Base-by-base conservation (phyloP, 2,113 vertebrate species). In the Falcunculus frontatus region DNA sequence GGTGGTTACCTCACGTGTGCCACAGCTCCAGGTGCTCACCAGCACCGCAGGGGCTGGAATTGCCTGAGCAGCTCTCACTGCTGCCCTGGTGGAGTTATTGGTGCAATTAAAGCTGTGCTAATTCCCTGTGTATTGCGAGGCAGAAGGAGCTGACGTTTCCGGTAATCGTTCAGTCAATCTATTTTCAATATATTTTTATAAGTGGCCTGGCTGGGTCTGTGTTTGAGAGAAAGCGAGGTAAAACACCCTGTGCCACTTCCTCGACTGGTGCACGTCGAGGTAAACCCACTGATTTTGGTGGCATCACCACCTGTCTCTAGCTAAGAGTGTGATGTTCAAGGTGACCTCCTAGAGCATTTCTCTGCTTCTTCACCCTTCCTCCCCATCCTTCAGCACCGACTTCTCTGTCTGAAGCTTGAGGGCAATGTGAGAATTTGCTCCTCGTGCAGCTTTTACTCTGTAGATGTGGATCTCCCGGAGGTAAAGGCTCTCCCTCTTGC, bases 21-120 rank as follows among this genome's bases (percentile, higher is more conserved):
- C 6, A 3, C 53, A 27, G 57, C 20, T 39, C 65, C 11, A 1
- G 7, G 82, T 60, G 74, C 44, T 92, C 19, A 0, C 27, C 3
- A 4, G 52, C 6, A 4, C 53, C 33, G 52, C 50, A 27, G 65
- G 75, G 80, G 19, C 57, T 52, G 77, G 50, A 13, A 2, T 4
- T 4, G 4, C 35, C 53, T 0, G 3, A 4, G 4, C 2, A 4
- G 4, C 59, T 44, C 86, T 37, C 16, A 0, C 25, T 46, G 60
- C 82, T 72, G 72, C 80, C 64, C 42, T 4, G 1, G 0, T 20
- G 13, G 69, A 47, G 37, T 25, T 46, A 13, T 2, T 16, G 83
- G 44, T 75, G 63, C 84, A 47, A 16, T 74, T 65, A 65, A 57
- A 89, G 37, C 76, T 3, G 2, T 5, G 72, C 60, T 69, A 7